A percentile compares a stretch with the other conserved stretches of the same genome.
Conservation (phyloP, 2,888 invertebrate species). For the Leucoma salicis region DNA sequence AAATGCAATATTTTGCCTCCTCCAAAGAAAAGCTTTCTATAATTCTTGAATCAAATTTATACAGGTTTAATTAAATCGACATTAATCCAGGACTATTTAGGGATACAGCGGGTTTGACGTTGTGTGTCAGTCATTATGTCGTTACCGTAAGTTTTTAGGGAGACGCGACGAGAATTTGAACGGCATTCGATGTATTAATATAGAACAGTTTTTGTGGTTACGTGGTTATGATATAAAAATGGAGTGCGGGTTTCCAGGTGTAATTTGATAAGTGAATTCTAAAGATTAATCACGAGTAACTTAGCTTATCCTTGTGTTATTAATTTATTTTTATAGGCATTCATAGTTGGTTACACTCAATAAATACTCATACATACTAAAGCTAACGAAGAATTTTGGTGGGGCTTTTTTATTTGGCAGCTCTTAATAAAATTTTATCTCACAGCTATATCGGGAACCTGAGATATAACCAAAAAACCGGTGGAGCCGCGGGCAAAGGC, state of each 20-base stretch:
- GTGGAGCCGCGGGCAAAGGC: no score
- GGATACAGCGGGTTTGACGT: constrained; percentile 61
- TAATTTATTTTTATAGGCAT: no score
- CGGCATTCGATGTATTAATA: constrained; percentile 53
- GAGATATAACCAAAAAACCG: no score
- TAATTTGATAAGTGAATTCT: constrained; percentile 6
- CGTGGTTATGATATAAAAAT: constrained; percentile 10
- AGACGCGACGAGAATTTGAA: constrained; percentile 52
- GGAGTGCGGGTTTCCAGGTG: constrained; percentile 3
- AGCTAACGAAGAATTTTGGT: no score
- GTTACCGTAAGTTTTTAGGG: constrained; percentile 64
- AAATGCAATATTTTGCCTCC: constrained; percentile 20
- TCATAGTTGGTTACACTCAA: no score
- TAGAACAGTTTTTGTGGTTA: constrained; percentile 33
- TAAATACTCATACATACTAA: no score
- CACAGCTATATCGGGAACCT: no score
- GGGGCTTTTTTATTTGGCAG: no score
- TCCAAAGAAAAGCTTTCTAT: constrained; percentile 26
- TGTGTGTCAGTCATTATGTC: constrained; percentile 71
- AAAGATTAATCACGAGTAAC: background rate
- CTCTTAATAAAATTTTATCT: no score
- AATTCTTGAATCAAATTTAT: constrained; percentile 64
- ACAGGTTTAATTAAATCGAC: constrained; percentile 80
- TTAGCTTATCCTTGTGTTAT: no score
- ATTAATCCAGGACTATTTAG: constrained; percentile 72